These are phyloP conservation scores for Phyllostomus hastatus DNA, from an alignment of 2,113 vertebrate species.

Conservation along the genomic window DNA sequence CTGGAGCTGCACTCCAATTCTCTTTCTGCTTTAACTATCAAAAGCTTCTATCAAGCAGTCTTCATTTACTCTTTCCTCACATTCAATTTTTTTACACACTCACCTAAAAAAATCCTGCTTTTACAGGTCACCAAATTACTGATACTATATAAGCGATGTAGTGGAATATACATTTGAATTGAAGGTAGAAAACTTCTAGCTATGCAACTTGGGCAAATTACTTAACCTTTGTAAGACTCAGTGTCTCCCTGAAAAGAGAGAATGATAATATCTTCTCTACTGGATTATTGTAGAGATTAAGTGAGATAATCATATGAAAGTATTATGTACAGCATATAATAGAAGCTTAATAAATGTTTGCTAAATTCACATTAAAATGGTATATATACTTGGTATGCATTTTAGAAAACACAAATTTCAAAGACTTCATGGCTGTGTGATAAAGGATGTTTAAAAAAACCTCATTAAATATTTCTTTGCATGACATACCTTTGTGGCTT, in stretches of 20 bases:
- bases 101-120: background rate
- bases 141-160: background rate
- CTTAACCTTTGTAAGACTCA: background rate
- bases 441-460: background rate
- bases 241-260: background rate
- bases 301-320: background rate
- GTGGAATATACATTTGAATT: background rate
- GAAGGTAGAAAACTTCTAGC: background rate
- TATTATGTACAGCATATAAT: background rate
- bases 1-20: background rate
- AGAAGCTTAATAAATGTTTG: background rate
- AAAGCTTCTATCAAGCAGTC: background rate
- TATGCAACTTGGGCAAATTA: background rate
- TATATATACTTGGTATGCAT: background rate
- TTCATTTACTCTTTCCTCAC: background rate
- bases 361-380: background rate
- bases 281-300: background rate
- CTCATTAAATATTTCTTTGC: constrained; percentile 46
- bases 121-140: background rate
- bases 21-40: background rate
- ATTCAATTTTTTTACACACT: background rate
- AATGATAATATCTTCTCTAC: background rate
- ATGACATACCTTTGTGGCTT: constrained; percentile 22
- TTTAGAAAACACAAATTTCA: background rate
- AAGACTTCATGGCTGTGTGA: background rate